A percentile compares a stretch with the other conserved stretches of the same genome.
Conservation (phyloP, 1,140 invertebrate genomes). For the Danaus plexippus region DNA sequence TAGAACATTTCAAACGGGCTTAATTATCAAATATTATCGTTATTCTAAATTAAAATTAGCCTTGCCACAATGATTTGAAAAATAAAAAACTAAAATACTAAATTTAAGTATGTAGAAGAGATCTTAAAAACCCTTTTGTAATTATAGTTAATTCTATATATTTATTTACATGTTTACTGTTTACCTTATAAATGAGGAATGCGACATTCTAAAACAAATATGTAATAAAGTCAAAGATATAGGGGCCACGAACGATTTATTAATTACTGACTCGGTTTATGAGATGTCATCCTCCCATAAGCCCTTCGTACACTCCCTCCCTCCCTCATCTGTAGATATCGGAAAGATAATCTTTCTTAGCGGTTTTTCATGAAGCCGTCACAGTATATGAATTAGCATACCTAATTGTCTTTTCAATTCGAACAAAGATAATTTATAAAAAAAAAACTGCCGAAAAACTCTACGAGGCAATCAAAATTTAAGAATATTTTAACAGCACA, state of each 20-base stretch:
- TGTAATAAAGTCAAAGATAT: conserved; percentile 9
- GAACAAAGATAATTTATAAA: conserved; percentile 47
- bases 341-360: conserved; percentile 43
- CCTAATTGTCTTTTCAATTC: conserved; percentile 57
- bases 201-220: too few relatives aligned
- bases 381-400: conserved; percentile 63
- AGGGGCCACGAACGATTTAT: conserved; percentile 42
- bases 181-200: too few relatives aligned
- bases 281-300: conserved; percentile 22
- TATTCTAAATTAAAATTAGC: too few relatives aligned
- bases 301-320: conserved; percentile 12
- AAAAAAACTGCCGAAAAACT: conserved; percentile 40
- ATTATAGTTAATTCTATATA: too few relatives aligned
- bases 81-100: too few relatives aligned
- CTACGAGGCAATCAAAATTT: conserved; percentile 60
- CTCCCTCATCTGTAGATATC: conserved; percentile 35
- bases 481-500: conserved; percentile 55
- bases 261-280: conserved; percentile 38
- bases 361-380: conserved; percentile 47
- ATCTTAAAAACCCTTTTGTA: too few relatives aligned
- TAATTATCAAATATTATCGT: too few relatives aligned
- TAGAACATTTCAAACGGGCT: too few relatives aligned
- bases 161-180: too few relatives aligned
- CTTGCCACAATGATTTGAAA: too few relatives aligned
- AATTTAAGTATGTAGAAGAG: too few relatives aligned